These are phyloP conservation scores for Athripsodes cinereus DNA, from an alignment of 2,888 invertebrate species.

Conservation along the genomic window DNA sequence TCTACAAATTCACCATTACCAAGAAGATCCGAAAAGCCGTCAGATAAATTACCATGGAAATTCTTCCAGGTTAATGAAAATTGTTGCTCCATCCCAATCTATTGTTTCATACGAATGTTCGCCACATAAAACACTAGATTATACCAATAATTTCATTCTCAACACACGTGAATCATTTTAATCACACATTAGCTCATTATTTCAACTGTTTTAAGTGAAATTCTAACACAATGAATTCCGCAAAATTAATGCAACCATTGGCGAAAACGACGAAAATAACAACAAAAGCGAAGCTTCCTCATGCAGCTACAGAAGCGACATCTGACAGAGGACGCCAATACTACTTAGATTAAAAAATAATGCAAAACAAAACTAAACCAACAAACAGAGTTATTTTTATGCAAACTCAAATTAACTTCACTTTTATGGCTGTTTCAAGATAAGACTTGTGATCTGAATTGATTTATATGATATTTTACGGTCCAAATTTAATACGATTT, in stretches of 20 bases:
- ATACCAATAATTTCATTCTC: neutral
- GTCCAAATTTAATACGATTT: too few species aligned
- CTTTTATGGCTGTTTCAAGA: too few species aligned
- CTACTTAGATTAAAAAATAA: neutral
- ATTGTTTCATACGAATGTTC: slow-evolving; percentile 3
- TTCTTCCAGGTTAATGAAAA: slow-evolving; percentile 69
- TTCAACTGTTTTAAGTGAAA: neutral
- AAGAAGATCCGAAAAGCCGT: slow-evolving; percentile 56
- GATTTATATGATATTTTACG: too few species aligned
- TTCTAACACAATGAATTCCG: neutral
- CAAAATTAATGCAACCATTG: slow-evolving; percentile 3
- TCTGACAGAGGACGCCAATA: neutral
- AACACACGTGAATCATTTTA: neutral
- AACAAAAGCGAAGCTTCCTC: slow-evolving; percentile 21
- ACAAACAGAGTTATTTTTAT: too few species aligned
- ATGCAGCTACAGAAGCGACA: slow-evolving; percentile 8
- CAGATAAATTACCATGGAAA: slow-evolving; percentile 63
- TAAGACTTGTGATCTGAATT: too few species aligned
- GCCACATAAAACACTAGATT: neutral
- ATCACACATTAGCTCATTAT: neutral
- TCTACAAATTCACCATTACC: slow-evolving; percentile 56
- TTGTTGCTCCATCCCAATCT: slow-evolving; percentile 34
- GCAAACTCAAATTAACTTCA: too few species aligned
- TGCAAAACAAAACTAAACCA: neutral
- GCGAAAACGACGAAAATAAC: slow-evolving; percentile 21